Evolutionary conservation across 1,140 invertebrate species (phyloP).

Genomic region (Atopsyche davidsoni): DNA sequence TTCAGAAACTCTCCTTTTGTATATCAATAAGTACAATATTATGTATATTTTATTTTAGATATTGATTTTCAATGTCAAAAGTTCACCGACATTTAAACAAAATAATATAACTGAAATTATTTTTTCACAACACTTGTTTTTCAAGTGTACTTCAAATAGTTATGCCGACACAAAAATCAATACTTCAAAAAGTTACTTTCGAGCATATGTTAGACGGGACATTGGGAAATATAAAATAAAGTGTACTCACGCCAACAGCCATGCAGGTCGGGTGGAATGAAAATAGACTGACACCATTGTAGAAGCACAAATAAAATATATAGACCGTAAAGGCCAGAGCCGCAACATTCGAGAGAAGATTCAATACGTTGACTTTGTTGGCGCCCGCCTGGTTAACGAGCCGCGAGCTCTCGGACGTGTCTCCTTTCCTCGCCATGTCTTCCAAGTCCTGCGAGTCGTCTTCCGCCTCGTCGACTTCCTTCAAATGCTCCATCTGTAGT

Average conservation of each 20-base stretch:
- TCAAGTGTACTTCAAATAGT: no score
- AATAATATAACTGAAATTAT: no score
- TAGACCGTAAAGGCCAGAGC: slow-evolving; percentile 29
- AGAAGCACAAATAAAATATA: slow-evolving; percentile 40
- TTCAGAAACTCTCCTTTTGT: no score
- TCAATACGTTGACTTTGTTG: slow-evolving; percentile 36
- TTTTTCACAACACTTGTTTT: no score
- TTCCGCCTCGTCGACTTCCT: slow-evolving; percentile 5
- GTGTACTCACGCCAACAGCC: slow-evolving; percentile 37
- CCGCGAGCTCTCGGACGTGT: slow-evolving; percentile 27
- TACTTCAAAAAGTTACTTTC: no score
- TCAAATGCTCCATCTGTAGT: slow-evolving; percentile 11
- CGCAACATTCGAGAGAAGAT: slow-evolving; percentile 39
- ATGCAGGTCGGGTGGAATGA: slow-evolving; percentile 44
- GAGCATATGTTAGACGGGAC: neutral
- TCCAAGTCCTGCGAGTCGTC: slow-evolving; percentile 7
- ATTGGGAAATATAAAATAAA: slow-evolving; percentile 5
- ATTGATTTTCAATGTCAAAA: no score
- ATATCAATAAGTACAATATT: no score
- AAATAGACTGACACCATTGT: slow-evolving; percentile 38
- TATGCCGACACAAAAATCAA: no score
- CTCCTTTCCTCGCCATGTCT: slow-evolving; percentile 30
- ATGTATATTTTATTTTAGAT: no score
- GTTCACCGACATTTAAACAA: no score
- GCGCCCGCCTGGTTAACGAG: slow-evolving; percentile 25